phyloP scores from a whole-genome alignment of 2,888 invertebrate genomes.

The Panopea generosa region DNA sequence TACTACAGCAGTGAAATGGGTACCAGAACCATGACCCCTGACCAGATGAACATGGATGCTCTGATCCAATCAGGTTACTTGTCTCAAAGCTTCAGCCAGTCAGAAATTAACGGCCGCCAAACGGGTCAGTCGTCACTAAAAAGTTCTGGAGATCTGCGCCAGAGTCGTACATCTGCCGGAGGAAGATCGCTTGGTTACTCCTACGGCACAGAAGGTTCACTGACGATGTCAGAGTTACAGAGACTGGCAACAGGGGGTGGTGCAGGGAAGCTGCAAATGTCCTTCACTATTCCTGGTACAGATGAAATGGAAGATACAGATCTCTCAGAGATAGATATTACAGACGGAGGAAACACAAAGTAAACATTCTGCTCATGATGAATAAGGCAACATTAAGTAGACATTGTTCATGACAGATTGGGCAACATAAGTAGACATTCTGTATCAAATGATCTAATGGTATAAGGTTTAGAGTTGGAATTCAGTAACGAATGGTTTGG shows the following conservation, averaged over 20 bases:
- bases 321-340: slow-evolving; percentile 73
- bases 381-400: too few species aligned
- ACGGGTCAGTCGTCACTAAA: slow-evolving; percentile 55
- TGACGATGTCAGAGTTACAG: slow-evolving; percentile 63
- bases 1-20: slow-evolving; percentile 54
- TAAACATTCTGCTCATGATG: too few species aligned
- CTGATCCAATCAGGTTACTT: slow-evolving; percentile 79
- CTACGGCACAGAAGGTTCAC: slow-evolving; percentile 66
- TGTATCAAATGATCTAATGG: too few species aligned
- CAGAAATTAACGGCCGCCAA: slow-evolving; percentile 55
- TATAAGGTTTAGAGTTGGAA: too few species aligned
- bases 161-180: slow-evolving; percentile 55
- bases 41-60: slow-evolving; percentile 81
- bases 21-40: slow-evolving; percentile 75
- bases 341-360: slow-evolving; percentile 42
- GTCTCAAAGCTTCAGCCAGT: slow-evolving; percentile 73
- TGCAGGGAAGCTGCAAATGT: slow-evolving; percentile 69
- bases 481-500: too few species aligned
- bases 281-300: slow-evolving; percentile 77
- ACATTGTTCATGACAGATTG: too few species aligned
- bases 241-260: slow-evolving; percentile 56
- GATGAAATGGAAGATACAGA: slow-evolving; percentile 70
- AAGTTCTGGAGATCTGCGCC: slow-evolving; percentile 62
- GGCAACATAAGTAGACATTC: too few species aligned
- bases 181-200: slow-evolving; percentile 73